These are phyloP conservation scores for Pseudomyrmex pallidus DNA, from an alignment of 1,140 invertebrate species.

Conservation along the genomic window DNA sequence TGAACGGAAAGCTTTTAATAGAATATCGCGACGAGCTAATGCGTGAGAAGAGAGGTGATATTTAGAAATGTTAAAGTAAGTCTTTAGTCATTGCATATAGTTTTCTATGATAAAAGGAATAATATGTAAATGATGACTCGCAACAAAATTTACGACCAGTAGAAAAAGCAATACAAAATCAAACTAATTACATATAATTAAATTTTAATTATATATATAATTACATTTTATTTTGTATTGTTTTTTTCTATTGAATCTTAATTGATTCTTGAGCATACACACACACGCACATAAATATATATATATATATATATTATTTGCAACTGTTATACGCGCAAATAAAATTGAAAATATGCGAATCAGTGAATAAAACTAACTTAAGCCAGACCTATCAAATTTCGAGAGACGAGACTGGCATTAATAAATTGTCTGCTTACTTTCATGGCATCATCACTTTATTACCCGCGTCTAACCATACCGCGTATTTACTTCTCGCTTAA, in stretches of 20 bases:
- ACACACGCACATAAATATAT: background rate
- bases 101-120: background rate
- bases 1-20: background rate
- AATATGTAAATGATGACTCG: no score
- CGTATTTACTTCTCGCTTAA: conserved; percentile 73
- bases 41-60: no score
- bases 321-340: background rate
- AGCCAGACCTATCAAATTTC: conserved; percentile 4
- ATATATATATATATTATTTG: no score
- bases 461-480: conserved; percentile 51
- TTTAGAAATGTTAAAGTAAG: background rate
- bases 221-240: no score
- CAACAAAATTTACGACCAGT: no score
- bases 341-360: background rate
- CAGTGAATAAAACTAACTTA: background rate
- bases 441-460: conserved; percentile 66
- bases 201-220: no score
- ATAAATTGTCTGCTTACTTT: conserved; percentile 67
- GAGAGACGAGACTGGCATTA: conserved; percentile 25
- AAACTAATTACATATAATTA: no score
- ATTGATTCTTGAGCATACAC: background rate
- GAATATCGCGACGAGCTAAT: background rate
- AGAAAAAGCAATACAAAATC: no score
- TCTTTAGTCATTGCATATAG: background rate
- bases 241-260: no score